Base-by-base conservation (phyloP, 1,140 invertebrate genomes). In the honey bee (Apis mellifera) region DNA sequence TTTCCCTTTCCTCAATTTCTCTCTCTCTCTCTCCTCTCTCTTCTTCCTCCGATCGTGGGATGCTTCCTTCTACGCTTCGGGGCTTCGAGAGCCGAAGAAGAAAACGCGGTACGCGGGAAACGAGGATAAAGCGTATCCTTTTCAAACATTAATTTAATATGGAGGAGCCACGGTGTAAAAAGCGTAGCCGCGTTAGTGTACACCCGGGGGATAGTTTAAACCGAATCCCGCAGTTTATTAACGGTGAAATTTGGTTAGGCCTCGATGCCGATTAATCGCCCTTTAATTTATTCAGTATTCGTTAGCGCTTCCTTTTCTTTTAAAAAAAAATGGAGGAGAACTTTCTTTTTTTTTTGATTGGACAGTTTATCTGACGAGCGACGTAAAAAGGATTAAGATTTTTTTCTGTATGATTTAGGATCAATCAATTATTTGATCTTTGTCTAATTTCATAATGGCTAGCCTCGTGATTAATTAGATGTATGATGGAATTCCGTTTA, bases 81-180 rank as follows among this genome's bases (percentile, higher is more conserved):
- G 42, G 48, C 54, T 23, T 3, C 32, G n/a, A 32, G 32, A 32
- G 71, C 62, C 52, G 68, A 64, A 86, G 78, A 80, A 86, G 75
- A 80, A 74, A 72, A 60, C 69, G 69, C 69, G 74, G 42, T 54
- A 32, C 71, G 52, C 54, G 42, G 52, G 60, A 50, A 72, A 71
- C 65, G 74, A 4, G 77, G 78, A 74, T 78, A 23, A 80, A 83
- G 77, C 68, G 70, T 80, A 80, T 83, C 77, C 70, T 84, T 73
- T 68, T 80, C 82, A 84, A 80, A 80, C 78, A 62, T 80, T 80
- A 74, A 80, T 84, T 74, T 80, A 80, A 78, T 83, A 72, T n/a
- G 55, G 52, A 72, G 42, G 32, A 72, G 57, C 26, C 60, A 19
- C 17, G 50, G 17, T 1, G 26, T 50, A 73, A 65, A 65, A 73